These are phyloP conservation scores for Percopsis omiscomaycus DNA, from an alignment of 2,797 vertebrate genomes.

Conservation along the genomic window DNA sequence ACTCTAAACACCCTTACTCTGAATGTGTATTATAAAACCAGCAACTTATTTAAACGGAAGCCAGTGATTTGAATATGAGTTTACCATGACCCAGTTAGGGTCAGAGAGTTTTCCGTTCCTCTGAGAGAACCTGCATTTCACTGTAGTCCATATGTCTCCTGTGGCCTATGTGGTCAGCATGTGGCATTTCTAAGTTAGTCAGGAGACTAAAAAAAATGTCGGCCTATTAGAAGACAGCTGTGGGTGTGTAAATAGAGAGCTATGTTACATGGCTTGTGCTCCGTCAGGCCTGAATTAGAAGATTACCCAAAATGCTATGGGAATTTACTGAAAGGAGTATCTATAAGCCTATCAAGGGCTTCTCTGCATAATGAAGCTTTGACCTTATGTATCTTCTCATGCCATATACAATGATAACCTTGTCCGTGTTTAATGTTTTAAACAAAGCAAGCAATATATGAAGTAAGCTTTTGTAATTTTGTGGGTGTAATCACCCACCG, in stretches of 20 bases:
- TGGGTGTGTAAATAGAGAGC: constrained; percentile 33
- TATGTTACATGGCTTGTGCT: constrained; percentile 25
- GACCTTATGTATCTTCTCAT: constrained; percentile 38
- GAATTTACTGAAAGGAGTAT: constrained; percentile 51
- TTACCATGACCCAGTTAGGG: constrained; percentile 25
- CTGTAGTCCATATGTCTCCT: constrained; percentile 57
- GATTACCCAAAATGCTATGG: constrained; percentile 43
- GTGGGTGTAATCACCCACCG: no score
- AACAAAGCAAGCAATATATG: constrained; percentile 20
- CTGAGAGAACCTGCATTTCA: constrained; percentile 46
- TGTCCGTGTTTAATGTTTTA: constrained; percentile 54
- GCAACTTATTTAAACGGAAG: constrained; percentile 52
- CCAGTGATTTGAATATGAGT: constrained; percentile 36
- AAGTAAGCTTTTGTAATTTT: no score
- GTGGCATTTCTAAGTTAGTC: constrained; percentile 41
- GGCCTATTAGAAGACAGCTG: constrained; percentile 18
- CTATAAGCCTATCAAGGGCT: constrained; percentile 34
- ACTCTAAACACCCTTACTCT: constrained; percentile 24
- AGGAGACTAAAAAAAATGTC: constrained; percentile 38
- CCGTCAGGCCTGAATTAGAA: constrained; percentile 31
- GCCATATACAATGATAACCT: constrained; percentile 18
- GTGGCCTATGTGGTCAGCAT: constrained; percentile 22
- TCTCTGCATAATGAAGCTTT: constrained; percentile 32
- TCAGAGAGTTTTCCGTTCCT: constrained; percentile 50
- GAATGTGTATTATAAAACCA: constrained; percentile 59